phyloP scores from a whole-genome alignment of 2,113 vertebrate species.

The Phyllostomus hastatus region DNA sequence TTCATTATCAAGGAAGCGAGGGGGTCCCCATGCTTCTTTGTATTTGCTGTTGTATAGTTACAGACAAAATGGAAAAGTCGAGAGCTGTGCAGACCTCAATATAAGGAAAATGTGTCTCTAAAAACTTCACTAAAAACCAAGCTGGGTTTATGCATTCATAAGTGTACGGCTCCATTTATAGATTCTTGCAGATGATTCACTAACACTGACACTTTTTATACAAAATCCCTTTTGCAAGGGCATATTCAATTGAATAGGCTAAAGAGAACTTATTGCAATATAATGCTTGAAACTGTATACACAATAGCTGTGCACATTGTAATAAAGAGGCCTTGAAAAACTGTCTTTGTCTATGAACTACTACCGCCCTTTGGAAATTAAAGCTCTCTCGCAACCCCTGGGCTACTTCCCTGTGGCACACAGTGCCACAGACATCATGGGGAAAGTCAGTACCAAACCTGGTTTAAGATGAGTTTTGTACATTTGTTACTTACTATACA shows the following conservation, averaged over 20 bases:
- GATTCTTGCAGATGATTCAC: slow-evolving; percentile 78
- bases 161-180: slow-evolving; percentile 63
- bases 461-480: slow-evolving; percentile 90
- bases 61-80: slow-evolving; percentile 75
- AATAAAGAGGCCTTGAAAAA: slow-evolving; percentile 85
- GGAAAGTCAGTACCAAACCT: slow-evolving; percentile 92
- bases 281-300: slow-evolving; percentile 84
- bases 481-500: slow-evolving; percentile 93
- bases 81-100: slow-evolving; percentile 67
- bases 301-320: slow-evolving; percentile 79
- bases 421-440: slow-evolving; percentile 95
- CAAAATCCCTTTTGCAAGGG: slow-evolving; percentile 76
- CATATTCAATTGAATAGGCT: slow-evolving; percentile 74
- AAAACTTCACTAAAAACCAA: slow-evolving; percentile 75
- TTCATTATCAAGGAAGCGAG: slow-evolving; percentile 56
- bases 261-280: slow-evolving; percentile 82
- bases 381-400: slow-evolving; percentile 83
- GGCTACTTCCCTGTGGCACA: slow-evolving; percentile 98
- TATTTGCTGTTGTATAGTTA: slow-evolving; percentile 76
- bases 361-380: slow-evolving; percentile 85
- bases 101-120: slow-evolving; percentile 71
- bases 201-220: slow-evolving; percentile 74
- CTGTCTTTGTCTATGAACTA: slow-evolving; percentile 88
- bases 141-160: slow-evolving; percentile 62
- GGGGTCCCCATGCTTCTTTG: slow-evolving; percentile 63